Evolutionary conservation across 2,888 invertebrate species (phyloP).

Genomic region (Homarus gammarus): DNA sequence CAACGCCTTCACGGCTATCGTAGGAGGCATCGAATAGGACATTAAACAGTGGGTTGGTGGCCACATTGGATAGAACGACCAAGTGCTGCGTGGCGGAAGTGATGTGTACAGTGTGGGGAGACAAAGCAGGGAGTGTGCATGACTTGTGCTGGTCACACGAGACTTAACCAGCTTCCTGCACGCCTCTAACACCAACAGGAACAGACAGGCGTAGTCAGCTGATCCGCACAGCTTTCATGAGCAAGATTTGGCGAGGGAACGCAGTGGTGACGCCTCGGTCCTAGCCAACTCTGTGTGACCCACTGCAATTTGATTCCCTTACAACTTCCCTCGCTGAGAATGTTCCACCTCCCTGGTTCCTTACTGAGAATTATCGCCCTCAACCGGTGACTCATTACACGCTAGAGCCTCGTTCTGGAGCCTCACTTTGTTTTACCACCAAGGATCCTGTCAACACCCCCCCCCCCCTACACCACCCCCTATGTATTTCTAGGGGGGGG

Average conservation of each 20-base stretch:
- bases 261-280: not conserved
- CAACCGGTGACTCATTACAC: too few species aligned
- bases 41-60: too few species aligned
- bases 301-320: not conserved
- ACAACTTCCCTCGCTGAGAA: not conserved
- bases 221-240: constrained; percentile 33
- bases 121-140: not conserved
- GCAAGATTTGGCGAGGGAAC: not conserved
- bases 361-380: too few species aligned
- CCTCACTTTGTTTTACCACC: too few species aligned
- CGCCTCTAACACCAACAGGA: not conserved
- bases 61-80: too few species aligned
- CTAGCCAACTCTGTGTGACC: not conserved
- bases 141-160: not conserved
- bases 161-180: not conserved
- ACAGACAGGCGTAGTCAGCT: constrained; percentile 7
- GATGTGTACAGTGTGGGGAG: not conserved
- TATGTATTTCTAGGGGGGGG: not conserved
- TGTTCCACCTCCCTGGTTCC: too few species aligned
- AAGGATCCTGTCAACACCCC: too few species aligned
- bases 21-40: not conserved
- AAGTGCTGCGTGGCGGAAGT: not conserved
- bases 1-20: not conserved
- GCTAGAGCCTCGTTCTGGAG: too few species aligned
- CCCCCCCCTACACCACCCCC: too few species aligned